Conservation (phyloP, 2,113 vertebrate species). For the Mobula birostris region DNA sequence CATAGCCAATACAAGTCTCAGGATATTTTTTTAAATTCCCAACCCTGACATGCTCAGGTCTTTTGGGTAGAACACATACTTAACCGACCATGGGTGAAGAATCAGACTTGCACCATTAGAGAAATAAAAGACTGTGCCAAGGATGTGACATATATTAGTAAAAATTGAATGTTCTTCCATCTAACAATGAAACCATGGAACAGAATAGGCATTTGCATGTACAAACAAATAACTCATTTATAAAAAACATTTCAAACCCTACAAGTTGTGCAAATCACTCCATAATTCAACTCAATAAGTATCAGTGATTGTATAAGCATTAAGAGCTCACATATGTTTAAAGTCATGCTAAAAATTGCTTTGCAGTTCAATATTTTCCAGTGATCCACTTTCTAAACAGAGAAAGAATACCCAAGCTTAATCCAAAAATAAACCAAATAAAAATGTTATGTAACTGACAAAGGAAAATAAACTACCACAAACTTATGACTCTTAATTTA, state of each 20-base stretch:
- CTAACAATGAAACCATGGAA: background rate
- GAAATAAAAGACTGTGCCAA: background rate
- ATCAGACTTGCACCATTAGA: background rate
- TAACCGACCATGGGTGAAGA: background rate
- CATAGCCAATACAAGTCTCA: too few relatives aligned
- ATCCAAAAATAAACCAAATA: background rate
- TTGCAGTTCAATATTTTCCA: background rate
- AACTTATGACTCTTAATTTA: background rate
- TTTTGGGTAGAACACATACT: too few relatives aligned
- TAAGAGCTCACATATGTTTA: background rate
- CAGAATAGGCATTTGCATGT: background rate
- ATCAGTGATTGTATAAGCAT: background rate
- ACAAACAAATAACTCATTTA: background rate
- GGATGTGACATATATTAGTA: background rate
- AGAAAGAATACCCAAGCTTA: background rate
- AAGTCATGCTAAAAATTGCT: background rate
- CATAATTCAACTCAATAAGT: background rate
- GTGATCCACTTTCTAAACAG: background rate
- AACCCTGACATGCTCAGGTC: too few relatives aligned
- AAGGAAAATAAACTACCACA: background rate
- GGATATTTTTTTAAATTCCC: too few relatives aligned
- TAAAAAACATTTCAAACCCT: background rate
- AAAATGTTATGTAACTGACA: background rate
- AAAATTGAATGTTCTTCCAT: background rate
- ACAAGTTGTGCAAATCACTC: background rate